Percentiles rank a stretch among this genome's conserved stretches.
Evolutionary conservation across 2,888 invertebrate species (phyloP).

Genomic region (Leptopilina myrica): DNA sequence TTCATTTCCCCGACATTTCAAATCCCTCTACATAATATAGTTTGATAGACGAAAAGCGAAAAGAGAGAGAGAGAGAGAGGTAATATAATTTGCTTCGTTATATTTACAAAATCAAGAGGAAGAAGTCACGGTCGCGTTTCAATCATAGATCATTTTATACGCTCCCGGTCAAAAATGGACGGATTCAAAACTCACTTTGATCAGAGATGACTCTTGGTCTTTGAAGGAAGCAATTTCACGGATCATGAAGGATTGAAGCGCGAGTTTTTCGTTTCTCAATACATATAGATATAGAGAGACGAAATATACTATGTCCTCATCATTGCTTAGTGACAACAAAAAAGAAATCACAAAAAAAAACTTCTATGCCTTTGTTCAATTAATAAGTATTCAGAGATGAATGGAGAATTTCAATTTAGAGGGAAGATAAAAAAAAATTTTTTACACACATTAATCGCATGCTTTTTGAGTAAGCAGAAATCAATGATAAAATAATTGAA

Average conservation of each 20-base stretch:
- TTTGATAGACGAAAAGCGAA: no score
- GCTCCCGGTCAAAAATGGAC: constrained; percentile 11
- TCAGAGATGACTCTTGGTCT: constrained; percentile 26
- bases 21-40: background rate
- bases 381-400: constrained; percentile 21
- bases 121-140: constrained; percentile 31
- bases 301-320: constrained; percentile 21
- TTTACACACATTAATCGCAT: background rate
- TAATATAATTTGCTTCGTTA: constrained; percentile 1
- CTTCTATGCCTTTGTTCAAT: constrained; percentile 16
- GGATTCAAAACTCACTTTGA: constrained; percentile 18
- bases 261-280: constrained; percentile 10
- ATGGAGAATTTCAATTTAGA: constrained; percentile 23
- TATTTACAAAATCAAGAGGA: constrained; percentile 33
- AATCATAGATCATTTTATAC: constrained; percentile 19
- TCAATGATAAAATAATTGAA: background rate
- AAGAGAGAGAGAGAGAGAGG: no score
- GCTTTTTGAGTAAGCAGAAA: background rate
- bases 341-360: constrained; percentile 19
- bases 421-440: background rate
- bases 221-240: constrained; percentile 35
- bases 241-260: constrained; percentile 32
- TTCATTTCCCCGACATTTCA: constrained; percentile 33
- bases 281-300: no score
- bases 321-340: constrained; percentile 10